phyloP scores from a whole-genome alignment of 2,797 vertebrate genomes.

The Epinephelus coioides region DNA sequence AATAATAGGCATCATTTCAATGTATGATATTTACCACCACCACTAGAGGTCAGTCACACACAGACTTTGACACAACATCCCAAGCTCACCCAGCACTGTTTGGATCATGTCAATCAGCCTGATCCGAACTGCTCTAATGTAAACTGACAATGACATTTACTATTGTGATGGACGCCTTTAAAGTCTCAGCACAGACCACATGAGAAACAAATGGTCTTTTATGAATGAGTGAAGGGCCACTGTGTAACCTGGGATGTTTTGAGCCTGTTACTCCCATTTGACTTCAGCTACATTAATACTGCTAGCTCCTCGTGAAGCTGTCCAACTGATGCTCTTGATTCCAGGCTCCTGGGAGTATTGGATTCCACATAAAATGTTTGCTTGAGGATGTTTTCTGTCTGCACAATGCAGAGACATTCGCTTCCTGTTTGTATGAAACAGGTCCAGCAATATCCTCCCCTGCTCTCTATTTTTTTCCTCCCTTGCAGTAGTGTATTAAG shows the following conservation, averaged over 20 bases:
- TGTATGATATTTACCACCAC: not conserved
- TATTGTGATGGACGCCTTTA: slow-evolving; percentile 9
- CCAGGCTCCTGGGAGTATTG: not conserved
- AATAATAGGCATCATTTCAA: not conserved
- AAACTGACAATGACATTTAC: slow-evolving; percentile 19
- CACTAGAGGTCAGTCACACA: slow-evolving; percentile 77
- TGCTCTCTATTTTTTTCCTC: not conserved
- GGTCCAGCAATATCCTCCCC: not conserved
- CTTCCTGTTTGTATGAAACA: not conserved
- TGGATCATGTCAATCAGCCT: slow-evolving; percentile 9
- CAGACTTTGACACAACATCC: slow-evolving; percentile 5
- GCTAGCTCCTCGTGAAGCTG: not conserved
- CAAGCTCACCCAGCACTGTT: not conserved
- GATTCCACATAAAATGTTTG: slow-evolving; percentile 3
- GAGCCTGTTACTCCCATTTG: not conserved
- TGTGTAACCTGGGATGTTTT: not conserved
- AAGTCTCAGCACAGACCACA: slow-evolving; percentile 25
- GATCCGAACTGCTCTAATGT: slow-evolving; percentile 7
- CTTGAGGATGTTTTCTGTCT: slow-evolving; percentile 7
- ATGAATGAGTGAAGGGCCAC: not conserved
- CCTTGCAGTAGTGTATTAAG: not conserved
- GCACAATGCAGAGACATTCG: not conserved
- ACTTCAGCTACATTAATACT: not conserved
- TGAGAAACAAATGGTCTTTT: not conserved
- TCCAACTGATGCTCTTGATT: slow-evolving; percentile 3